These are phyloP conservation scores for Trididemnum nubilum DNA, from an alignment of 23 tunicate genomes.

Conservation along the genomic window DNA sequence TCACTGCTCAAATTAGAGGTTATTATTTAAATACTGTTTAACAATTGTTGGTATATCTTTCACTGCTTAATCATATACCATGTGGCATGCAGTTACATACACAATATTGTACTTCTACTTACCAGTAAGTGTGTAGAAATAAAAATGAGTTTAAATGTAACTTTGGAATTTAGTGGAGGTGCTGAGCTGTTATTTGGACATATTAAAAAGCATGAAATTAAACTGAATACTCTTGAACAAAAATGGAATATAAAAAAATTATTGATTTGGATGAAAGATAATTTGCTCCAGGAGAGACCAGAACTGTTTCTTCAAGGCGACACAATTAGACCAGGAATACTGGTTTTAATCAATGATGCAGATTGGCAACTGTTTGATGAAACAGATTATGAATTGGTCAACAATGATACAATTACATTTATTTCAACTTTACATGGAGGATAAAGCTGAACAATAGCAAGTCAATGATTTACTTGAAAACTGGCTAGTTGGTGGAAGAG, in stretches of 20 bases:
- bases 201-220: constrained; percentile 50
- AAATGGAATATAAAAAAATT: constrained; percentile 62
- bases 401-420: constrained; percentile 79
- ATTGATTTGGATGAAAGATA: constrained; percentile 77
- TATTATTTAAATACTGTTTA: too few relatives aligned
- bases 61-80: too few relatives aligned
- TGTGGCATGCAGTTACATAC: too few relatives aligned
- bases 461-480: too few relatives aligned
- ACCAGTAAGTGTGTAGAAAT: too few relatives aligned
- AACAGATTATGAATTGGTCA: constrained; percentile 51
- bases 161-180: constrained; percentile 95
- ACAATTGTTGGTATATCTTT: too few relatives aligned
- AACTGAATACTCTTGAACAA: constrained; percentile 22
- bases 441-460: constrained; percentile 29
- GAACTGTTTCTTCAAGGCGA: constrained; percentile 83
- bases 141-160: constrained; percentile 33
- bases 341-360: constrained; percentile 89
- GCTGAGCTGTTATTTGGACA: constrained; percentile 87
- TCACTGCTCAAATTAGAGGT: too few relatives aligned
- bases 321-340: constrained; percentile 88
- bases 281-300: constrained; percentile 75
- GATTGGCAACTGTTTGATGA: constrained; percentile 85
- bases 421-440: constrained; percentile 99
- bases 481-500: too few relatives aligned
- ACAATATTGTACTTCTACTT: too few relatives aligned